Evolutionary conservation across 2,113 vertebrate species (phyloP), one percentile per base, ranked within the genome.

Genomic region (Platycercus adscitus): DNA sequence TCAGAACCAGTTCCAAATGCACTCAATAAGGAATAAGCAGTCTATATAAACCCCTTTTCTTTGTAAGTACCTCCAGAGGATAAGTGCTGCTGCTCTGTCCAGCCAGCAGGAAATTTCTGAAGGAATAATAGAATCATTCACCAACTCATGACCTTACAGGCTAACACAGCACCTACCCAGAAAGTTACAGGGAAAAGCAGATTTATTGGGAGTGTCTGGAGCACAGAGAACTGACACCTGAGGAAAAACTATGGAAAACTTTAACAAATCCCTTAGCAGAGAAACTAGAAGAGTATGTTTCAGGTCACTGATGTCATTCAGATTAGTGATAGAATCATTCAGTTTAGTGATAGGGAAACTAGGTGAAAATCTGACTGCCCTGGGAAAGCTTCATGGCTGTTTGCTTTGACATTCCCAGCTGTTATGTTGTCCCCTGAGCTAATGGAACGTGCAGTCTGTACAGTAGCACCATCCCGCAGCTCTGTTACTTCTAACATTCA

Each of bases 111-210:
- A 94, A 97, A 95, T 97, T 97, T 97, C 93, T 94, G 71, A 95
- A 93, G 96, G 91, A 97, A 97, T 97, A 97, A 97, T 88, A 95
- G 91, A 94, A 97, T 97, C 96, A 97, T 97, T 97, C 96, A 97
- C 88, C 93, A 96, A 91, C 78, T 82, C 89, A 37, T 82, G 95
- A 96, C 95, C 96, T 92, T 95, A 75, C 72, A 86, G 94, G 73
- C 90, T 96, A 91, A 92, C 81, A 73, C 64, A 89, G 96, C 93
- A 93, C 81, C 94, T 94, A 94, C 96, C 93, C 96, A 94, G 77
- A 93, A 97, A 96, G 93, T 64, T 95, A 94, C 55, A 95, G 90
- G 93, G 91, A 93, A 93, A 87, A 83, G 89, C 81, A 95, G 87
- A 96, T 97, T 96, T 97, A 95, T 75, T 94, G 85, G 88, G 77